Evolutionary conservation across 2,113 vertebrate genomes (phyloP), one percentile per base, ranked within the genome.

Genomic region (Penelope pileata): DNA sequence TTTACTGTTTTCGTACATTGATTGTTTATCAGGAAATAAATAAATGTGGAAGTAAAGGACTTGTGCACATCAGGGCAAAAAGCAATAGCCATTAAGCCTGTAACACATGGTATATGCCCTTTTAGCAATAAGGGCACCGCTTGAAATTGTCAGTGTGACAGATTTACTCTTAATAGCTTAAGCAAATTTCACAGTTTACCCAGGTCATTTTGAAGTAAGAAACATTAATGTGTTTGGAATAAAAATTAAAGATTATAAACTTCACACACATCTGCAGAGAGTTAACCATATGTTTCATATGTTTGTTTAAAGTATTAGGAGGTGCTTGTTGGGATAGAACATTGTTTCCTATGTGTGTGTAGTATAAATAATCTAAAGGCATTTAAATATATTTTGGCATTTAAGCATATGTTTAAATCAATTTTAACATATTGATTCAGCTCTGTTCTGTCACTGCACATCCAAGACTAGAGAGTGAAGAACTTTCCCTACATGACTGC

Each of bases 131-230:
- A 97, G 83, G 93, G 95, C 66, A 70, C 64, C 17, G 78, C 91
- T 93, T 91, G 92, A 94, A 96, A 96, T 96, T 94, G 84, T 93
- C 79, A 89, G 92, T 94, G 86, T 88, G 94, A 97, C 91, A 96
- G 90, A 95, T 94, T 96, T 93, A 93, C 90, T 89, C 91, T 94
- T 94, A 95, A 96, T 94, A 95, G 93, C 91, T 94, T 96, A 93
- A 94, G 89, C 96, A 96, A 96, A 97, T 97, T 97, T 96, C 89
- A 94, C 94, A 93, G 85, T 96, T 96, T 96, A 92, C 82, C 47
- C 87, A 82, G 95, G 90, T 96, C 95, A 96, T 93, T 96, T 94
- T 93, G 84, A 88, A 97, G 91, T 95, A 96, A 95, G 93, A 94
- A 93, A 93, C 59, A 93, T 93, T 93, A 96, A 92, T 97, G 89